Evolutionary conservation across 2,888 invertebrate species (phyloP).

Genomic region (Tenthredo scrophulariae): DNA sequence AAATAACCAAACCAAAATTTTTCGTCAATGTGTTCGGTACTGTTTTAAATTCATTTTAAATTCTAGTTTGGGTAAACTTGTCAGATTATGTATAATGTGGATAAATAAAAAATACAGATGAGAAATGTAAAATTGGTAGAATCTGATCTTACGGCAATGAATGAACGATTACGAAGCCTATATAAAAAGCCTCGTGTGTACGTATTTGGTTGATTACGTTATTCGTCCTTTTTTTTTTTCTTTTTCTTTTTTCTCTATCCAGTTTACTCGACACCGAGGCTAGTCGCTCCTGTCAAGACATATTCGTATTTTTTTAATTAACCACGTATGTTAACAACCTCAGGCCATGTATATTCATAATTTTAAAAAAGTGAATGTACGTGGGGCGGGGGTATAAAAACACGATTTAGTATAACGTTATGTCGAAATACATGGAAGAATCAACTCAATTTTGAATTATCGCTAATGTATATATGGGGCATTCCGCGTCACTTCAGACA

Average conservation of each 20-base stretch:
- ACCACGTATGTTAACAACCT: slow-evolving; percentile 34
- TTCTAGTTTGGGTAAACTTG: background rate
- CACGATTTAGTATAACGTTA: background rate
- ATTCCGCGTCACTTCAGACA: too few relatives aligned
- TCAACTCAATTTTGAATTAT: too few relatives aligned
- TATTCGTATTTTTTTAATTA: slow-evolving; percentile 25
- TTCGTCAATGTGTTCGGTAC: background rate
- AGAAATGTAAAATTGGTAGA: background rate
- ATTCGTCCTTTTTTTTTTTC: background rate
- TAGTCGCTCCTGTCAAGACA: background rate
- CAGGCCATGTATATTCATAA: background rate
- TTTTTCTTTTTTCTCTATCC: background rate
- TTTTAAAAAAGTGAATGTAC: background rate
- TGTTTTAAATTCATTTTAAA: background rate
- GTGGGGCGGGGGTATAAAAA: background rate
- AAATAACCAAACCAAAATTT: too few relatives aligned
- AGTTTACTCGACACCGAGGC: background rate
- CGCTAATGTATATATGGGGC: too few relatives aligned
- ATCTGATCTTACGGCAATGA: background rate
- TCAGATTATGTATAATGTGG: background rate
- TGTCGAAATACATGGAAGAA: background rate
- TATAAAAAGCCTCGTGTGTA: background rate
- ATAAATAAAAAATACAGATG: background rate
- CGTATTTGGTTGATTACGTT: slow-evolving; percentile 14
- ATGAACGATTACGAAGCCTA: slow-evolving; percentile 2